Percentiles rank a stretch among this genome's conserved stretches.
Conservation (phyloP, 1,140 invertebrate genomes). For the Hylaeus volcanicus region DNA sequence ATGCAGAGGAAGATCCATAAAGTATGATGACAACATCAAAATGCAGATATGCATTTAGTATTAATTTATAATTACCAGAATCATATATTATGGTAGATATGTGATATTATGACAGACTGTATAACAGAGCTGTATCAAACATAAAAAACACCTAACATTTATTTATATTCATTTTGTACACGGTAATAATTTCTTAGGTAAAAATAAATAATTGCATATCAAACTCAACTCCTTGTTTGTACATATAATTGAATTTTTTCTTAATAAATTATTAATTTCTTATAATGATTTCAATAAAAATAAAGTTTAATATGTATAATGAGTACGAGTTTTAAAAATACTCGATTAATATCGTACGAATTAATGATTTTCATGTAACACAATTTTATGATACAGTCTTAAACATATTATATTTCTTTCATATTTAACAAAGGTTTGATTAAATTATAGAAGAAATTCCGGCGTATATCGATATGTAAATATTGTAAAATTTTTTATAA, state of each 20-base stretch:
- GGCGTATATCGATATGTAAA: slow-evolving; percentile 29
- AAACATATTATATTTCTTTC: slow-evolving; percentile 19
- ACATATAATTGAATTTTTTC: slow-evolving; percentile 32
- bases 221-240: slow-evolving; percentile 36
- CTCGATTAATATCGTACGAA: not conserved
- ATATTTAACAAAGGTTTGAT: slow-evolving; percentile 11
- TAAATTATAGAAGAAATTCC: slow-evolving; percentile 18
- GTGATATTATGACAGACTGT: slow-evolving; percentile 60
- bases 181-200: slow-evolving; percentile 71
- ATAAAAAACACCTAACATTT: slow-evolving; percentile 72
- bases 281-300: slow-evolving; percentile 23
- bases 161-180: slow-evolving; percentile 80
- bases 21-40: slow-evolving; percentile 34
- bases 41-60: slow-evolving; percentile 75
- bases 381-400: slow-evolving; percentile 2
- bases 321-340: not conserved
- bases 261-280: slow-evolving; percentile 17
- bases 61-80: slow-evolving; percentile 66
- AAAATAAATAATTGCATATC: slow-evolving; percentile 71
- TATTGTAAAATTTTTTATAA: slow-evolving; percentile 12
- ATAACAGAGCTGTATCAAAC: slow-evolving; percentile 58
- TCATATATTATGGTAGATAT: slow-evolving; percentile 65
- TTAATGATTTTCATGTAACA: no score
- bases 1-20: slow-evolving; percentile 81
- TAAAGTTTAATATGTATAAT: not conserved